These are phyloP conservation scores for Limonius californicus DNA, from an alignment of 1,140 invertebrate species.

Conservation along the genomic window DNA sequence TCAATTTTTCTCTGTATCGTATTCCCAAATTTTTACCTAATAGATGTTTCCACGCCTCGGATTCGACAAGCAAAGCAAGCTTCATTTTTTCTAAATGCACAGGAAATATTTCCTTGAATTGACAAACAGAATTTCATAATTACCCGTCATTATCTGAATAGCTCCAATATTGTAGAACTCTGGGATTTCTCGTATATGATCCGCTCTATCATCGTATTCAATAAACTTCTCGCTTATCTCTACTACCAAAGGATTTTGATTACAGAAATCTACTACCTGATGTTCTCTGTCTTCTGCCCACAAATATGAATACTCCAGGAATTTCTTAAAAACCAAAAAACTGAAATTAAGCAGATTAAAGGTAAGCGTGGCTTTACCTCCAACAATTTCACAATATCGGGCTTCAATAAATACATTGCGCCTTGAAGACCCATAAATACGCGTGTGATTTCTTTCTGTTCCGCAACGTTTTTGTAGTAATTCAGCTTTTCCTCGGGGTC, in stretches of 20 bases:
- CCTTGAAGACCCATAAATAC: constrained; percentile 67
- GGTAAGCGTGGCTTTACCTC: constrained; percentile 39
- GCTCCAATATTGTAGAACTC: constrained; percentile 61
- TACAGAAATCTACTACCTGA: constrained; percentile 65
- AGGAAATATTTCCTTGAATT: neutral
- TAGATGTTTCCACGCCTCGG: constrained; percentile 65
- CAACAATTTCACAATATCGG: constrained; percentile 56
- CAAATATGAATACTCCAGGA: constrained; percentile 58
- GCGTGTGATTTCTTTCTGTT: constrained; percentile 76
- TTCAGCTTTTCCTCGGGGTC: constrained; percentile 43
- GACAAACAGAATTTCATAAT: neutral
- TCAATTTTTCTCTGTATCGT: constrained; percentile 61
- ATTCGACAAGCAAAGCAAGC: constrained; percentile 63
- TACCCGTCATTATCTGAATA: constrained; percentile 64
- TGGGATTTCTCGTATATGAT: constrained; percentile 61
- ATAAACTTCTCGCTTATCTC: constrained; percentile 71
- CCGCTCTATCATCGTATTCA: constrained; percentile 63
- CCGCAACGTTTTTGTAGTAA: constrained; percentile 69
- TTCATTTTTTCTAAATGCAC: constrained; percentile 61
- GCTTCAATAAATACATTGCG: constrained; percentile 60
- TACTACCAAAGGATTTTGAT: constrained; percentile 64
- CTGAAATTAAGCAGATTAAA: neutral
- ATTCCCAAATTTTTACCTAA: constrained; percentile 59
- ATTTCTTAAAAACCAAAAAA: constrained; percentile 43
- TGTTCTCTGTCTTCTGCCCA: constrained; percentile 69